Evolutionary conservation across 2,113 vertebrate genomes (phyloP), one percentile per base, ranked within the genome.

Genomic region (Erythrocercus mccallii): DNA sequence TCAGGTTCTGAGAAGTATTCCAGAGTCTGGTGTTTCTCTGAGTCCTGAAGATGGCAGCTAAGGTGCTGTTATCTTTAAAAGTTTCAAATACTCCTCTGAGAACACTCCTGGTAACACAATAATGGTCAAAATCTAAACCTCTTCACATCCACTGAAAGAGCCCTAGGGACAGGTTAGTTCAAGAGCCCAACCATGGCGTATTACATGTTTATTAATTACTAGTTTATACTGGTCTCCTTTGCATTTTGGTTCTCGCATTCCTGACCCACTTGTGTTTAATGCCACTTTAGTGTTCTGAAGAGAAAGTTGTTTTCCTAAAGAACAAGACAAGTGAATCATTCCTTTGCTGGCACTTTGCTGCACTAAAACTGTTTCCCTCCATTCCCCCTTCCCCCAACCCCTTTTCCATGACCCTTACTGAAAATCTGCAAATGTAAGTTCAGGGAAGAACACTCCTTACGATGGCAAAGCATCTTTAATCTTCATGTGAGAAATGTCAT

Each of bases 401-500:
- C 8, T 48, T 30, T 78, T 84, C 44, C 35, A 37, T 5, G 31
- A 60, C 53, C 42, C 40, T 81, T 22, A 47, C 35, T 79, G 64
- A 74, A 86, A 89, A 92, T 31, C 42, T 86, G 62, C n/a, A 91
- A 94, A 82, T 0, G 0, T 47, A 92, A 92, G 44, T 35, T 88
- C 70, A 95, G 89, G 62, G 83, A 96, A 96, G 74, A 96, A 88
- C 22, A 54, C 89, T 81, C 92, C 99, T 99, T 99, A 99, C 99
- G 99, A 99, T 81, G 99, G 99, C 92, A 99, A 97, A 10, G 99
- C 99, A 24, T 99, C 99, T 96, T 99, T 99, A 90, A 99, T 98
- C 97, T 99, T 99, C 99, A 99, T 99, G 91, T 99, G 99, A 5
- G 99, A 99, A 94, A 99, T 99, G 85, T 99, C 99, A 5, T 98